Evolutionary conservation across 2,113 vertebrate genomes (phyloP), one percentile per base, ranked within the genome.

Genomic region (Paratilapia polleni): DNA sequence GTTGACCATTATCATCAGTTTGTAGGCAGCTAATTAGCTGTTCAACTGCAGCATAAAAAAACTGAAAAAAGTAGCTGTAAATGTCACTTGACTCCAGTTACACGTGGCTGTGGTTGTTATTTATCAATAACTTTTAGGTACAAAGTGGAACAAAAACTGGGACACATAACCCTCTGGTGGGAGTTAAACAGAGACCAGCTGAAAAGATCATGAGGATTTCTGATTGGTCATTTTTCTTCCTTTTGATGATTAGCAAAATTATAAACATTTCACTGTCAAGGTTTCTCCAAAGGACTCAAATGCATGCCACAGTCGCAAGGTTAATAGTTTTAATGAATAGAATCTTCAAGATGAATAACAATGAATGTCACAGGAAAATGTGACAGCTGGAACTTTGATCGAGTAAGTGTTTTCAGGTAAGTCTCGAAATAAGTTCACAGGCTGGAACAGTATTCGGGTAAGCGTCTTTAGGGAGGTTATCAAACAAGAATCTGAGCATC

Each of bases 271-370:
- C 22, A 20, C 62, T 64, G 20, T 6, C 36, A 15, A 64, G 62
- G 62, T 43, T 66, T 66, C 38, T 66, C 63, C 63, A 66, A 66
- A 22, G 24, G 36, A 66, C 41, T n/a, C 34, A 64, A 64, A 64
- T 0, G 20, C 62, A 64, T 12, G 36, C 3, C 62, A 64, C 62
- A 41, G 62, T 15, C 15, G 38, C 20, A 64, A 41, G 38, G 36
- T 64, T 64, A 64, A 15, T 64, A 34, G 4, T 64, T 36, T 22
- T 9, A 41, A 64, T 5, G 34, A 64, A 64, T 34, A 64, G 62
- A 64, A 41, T 64, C 1, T 64, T 64, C 1, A 24, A 66, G 28
- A 31, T 2, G 28, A 31, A 31, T 31, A 31, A 31, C 28, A 64
- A 41, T 4, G 0, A 24, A 0, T n/a, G 41, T 66, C 36, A 66